Evolutionary conservation across 2,888 invertebrate species (phyloP).

Genomic region (Stenoptilia bipunctidactyla): DNA sequence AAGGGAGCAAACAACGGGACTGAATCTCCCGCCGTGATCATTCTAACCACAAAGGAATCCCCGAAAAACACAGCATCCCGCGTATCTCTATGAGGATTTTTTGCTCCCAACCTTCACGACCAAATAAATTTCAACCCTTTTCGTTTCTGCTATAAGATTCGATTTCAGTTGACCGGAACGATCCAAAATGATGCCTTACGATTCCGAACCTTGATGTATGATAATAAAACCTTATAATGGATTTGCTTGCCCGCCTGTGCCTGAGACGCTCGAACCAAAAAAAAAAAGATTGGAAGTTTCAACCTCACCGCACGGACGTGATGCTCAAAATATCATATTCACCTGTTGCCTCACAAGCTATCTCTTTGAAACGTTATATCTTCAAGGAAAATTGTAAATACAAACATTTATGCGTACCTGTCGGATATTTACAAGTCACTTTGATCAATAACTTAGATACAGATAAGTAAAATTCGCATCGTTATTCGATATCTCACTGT

Average conservation of each 20-base stretch:
- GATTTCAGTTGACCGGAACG: conserved; percentile 25
- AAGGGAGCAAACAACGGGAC: conserved; percentile 28
- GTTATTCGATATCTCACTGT: neutral
- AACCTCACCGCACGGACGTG: conserved; percentile 5
- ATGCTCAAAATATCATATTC: conserved; percentile 3
- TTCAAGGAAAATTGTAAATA: conserved; percentile 1
- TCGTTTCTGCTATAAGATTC: conserved; percentile 24
- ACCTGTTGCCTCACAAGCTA: neutral
- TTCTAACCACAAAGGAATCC: conserved; percentile 48
- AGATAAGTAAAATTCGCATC: neutral
- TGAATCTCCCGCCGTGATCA: conserved; percentile 19
- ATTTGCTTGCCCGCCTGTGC: conserved; percentile 31
- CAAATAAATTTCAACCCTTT: neutral
- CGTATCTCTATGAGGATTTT: conserved; percentile 21
- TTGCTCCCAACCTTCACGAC: neutral
- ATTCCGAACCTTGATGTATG: conserved; percentile 52
- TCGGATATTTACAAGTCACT: neutral
- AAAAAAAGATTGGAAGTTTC: neutral
- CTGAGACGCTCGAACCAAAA: neutral
- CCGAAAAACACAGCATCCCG: conserved; percentile 25
- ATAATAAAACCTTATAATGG: conserved; percentile 62
- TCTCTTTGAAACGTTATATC: conserved; percentile 1
- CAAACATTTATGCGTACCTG: conserved; percentile 1
- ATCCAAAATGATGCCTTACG: conserved; percentile 29
- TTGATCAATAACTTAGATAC: conserved; percentile 1